These are phyloP conservation scores for Atopsyche davidsoni DNA, from an alignment of 1,140 invertebrate genomes.

Conservation along the genomic window DNA sequence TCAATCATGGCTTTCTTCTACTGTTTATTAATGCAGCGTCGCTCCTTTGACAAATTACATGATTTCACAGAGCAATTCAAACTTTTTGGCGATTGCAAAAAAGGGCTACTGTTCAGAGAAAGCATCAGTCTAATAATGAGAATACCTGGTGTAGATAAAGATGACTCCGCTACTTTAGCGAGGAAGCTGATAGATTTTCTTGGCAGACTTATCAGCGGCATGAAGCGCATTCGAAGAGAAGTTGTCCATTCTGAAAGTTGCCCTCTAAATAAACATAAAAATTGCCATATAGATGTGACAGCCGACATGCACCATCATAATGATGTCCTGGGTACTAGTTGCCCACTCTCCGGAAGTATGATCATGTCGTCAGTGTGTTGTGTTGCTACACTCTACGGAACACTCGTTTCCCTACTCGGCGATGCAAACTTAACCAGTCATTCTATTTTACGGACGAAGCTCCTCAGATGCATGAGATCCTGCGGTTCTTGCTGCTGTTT, in stretches of 20 bases:
- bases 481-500: constrained; percentile 62
- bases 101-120: constrained; percentile 52
- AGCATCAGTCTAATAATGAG: constrained; percentile 52
- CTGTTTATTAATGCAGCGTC: constrained; percentile 53
- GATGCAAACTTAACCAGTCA: constrained; percentile 41
- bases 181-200: constrained; percentile 54
- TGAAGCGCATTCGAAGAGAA: constrained; percentile 53
- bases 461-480: constrained; percentile 50
- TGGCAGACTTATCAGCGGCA: constrained; percentile 49
- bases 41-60: constrained; percentile 48
- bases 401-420: constrained; percentile 47
- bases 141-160: constrained; percentile 41
- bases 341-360: constrained; percentile 29
- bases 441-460: constrained; percentile 42
- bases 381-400: constrained; percentile 53
- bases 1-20: constrained; percentile 56
- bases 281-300: constrained; percentile 39
- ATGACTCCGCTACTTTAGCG: constrained; percentile 41
- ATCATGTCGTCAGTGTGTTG: constrained; percentile 43
- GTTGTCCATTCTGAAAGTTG: constrained; percentile 51
- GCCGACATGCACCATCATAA: constrained; percentile 52
- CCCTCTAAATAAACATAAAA: constrained; percentile 46
- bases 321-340: constrained; percentile 46
- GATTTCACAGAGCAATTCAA: constrained; percentile 58
- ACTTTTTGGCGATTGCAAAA: constrained; percentile 52